A percentile compares a stretch with the other conserved stretches of the same genome.
phyloP scores from a whole-genome alignment of 2,888 invertebrate genomes.

The Penaeus monodon region DNA sequence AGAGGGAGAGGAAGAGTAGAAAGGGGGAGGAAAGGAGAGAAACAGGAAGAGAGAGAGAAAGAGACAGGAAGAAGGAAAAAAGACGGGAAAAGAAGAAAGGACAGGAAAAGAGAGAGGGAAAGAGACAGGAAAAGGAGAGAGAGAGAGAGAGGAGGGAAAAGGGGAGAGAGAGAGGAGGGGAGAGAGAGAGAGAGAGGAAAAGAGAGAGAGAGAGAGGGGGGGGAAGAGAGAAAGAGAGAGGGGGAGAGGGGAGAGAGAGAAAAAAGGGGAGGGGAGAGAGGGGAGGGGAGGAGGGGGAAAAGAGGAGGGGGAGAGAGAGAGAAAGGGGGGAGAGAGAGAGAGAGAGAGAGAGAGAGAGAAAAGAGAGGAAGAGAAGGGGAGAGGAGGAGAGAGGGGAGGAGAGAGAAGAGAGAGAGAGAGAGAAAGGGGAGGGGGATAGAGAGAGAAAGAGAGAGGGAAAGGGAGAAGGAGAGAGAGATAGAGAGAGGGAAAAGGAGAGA shows the following conservation, averaged over 20 bases:
- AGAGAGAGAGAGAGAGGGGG: slow-evolving; percentile 5
- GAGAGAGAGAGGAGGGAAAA: too few relatives aligned
- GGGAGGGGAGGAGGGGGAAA: background rate
- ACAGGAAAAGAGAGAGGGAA: background rate
- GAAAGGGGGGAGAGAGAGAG: too few relatives aligned
- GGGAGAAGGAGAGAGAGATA: background rate
- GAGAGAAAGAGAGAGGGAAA: background rate
- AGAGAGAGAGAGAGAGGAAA: slow-evolving; percentile 16
- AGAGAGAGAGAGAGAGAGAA: slow-evolving; percentile 1
- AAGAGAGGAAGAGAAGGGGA: too few relatives aligned
- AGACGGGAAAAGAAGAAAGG: background rate
- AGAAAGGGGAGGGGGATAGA: background rate
- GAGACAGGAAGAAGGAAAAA: background rate
- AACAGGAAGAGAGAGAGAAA: background rate
- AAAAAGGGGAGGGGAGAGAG: slow-evolving; percentile 14
- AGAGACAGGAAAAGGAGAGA: too few relatives aligned
- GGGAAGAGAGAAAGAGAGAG: background rate
- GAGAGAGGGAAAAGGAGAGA: too few relatives aligned
- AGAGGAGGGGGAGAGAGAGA: background rate
- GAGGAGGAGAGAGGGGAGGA: too few relatives aligned
- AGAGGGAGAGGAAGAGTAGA: background rate
- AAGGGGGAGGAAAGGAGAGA: background rate
- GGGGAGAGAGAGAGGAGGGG: too few relatives aligned
- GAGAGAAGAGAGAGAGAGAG: background rate
- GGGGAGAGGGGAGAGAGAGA: background rate